phyloP scores from a whole-genome alignment of 53 echinoderm and acorn worm genomes.

The Echinarachnius parma region DNA sequence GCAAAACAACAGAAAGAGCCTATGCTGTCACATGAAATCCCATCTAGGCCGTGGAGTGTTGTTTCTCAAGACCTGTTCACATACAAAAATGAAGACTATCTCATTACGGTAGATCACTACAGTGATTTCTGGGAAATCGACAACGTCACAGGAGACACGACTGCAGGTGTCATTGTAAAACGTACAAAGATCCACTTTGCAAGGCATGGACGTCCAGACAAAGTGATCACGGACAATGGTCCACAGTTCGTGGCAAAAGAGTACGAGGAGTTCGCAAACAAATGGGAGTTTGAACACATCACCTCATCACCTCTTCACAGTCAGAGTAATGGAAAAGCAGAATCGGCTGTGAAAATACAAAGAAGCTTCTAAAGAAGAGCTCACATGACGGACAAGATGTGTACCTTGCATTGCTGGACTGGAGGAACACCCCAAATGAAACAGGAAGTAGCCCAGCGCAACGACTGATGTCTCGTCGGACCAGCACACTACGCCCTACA shows the following conservation, averaged over 20 bases:
- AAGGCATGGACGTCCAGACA: constrained; percentile 33
- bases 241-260: constrained; percentile 48
- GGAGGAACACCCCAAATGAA: constrained; percentile 52
- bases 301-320: constrained; percentile 50
- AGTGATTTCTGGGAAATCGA: constrained; percentile 54
- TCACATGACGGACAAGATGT: constrained; percentile 33
- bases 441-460: constrained; percentile 49
- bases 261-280: constrained; percentile 12
- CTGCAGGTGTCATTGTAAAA: constrained; percentile 31
- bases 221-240: constrained; percentile 49
- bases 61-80: too few species aligned
- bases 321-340: constrained; percentile 53
- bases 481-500: constrained; percentile 47
- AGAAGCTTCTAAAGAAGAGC: constrained; percentile 47
- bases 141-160: constrained; percentile 33
- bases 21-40: too few species aligned
- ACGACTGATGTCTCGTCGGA: constrained; percentile 51
- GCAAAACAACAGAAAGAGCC: too few species aligned
- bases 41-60: too few species aligned
- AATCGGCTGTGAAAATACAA: constrained; percentile 47
- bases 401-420: constrained; percentile 49
- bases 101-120: constrained; percentile 49
- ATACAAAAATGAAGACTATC: constrained; percentile 11
- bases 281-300: constrained; percentile 54
- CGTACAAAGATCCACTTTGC: constrained; percentile 50